A percentile compares a stretch with the other conserved stretches of the same genome.
Conservation (phyloP, 2,797 vertebrate genomes). For the Sciurus vulgaris region DNA sequence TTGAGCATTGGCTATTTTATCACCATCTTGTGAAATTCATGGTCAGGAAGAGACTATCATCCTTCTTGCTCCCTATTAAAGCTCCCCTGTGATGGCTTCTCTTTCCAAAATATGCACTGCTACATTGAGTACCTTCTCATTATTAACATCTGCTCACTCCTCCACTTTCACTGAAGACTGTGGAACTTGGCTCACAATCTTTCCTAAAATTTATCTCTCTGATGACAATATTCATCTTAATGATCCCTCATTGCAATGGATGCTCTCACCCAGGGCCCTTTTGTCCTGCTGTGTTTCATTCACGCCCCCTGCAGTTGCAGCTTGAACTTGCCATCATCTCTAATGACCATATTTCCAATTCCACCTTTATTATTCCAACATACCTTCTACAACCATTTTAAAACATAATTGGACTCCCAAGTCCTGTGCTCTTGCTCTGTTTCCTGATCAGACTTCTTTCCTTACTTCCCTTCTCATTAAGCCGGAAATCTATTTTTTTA, state of each 20-base stretch:
- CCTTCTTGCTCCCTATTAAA: neutral
- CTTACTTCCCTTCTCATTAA: neutral
- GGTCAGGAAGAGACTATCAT: neutral
- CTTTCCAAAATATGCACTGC: neutral
- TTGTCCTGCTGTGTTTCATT: neutral
- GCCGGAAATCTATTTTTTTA: neutral
- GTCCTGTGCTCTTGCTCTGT: neutral
- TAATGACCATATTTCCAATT: neutral
- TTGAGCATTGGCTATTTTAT: neutral
- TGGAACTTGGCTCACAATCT: neutral
- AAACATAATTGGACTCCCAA: neutral
- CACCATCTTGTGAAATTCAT: neutral
- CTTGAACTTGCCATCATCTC: neutral
- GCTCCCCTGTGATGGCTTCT: neutral
- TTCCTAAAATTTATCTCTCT: neutral
- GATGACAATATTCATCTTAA: neutral
- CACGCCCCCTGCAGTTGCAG: neutral
- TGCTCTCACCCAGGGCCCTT: neutral
- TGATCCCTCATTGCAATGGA: neutral
- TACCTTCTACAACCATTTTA: neutral
- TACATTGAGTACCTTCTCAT: rapidly evolving
- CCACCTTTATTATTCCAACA: neutral
- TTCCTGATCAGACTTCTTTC: neutral
- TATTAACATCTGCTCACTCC: neutral
- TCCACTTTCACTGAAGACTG: neutral